Evolutionary conservation across 1,140 invertebrate species (phyloP), one percentile per base, ranked within the genome.

Genomic region (Leptonema lineaticorne): DNA sequence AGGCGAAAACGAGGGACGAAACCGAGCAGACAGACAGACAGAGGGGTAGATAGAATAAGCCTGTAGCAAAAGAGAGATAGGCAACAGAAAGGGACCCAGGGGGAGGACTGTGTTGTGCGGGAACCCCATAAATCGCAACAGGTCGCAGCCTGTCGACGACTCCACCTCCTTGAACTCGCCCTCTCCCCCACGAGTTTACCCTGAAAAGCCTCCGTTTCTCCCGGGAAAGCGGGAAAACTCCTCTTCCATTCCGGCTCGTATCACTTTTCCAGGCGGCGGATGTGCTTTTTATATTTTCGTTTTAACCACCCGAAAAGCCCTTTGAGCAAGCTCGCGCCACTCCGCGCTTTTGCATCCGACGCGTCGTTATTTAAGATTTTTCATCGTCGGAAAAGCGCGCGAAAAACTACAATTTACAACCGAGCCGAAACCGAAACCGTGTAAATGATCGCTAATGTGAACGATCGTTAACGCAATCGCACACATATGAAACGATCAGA

Each of bases 51-150:
- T n/a, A n/a, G n/a, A n/a, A n/a, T n/a, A n/a, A n/a, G n/a, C n/a
- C n/a, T n/a, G n/a, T n/a, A n/a, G n/a, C n/a, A n/a, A n/a, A n/a
- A n/a, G n/a, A n/a, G n/a, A n/a, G n/a, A n/a, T n/a, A n/a, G n/a
- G n/a, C n/a, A n/a, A n/a, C n/a, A n/a, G n/a, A n/a, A n/a, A n/a
- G n/a, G n/a, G n/a, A 33, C 11, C 5, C 5, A 33, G 30, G 30
- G 30, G 30, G 30, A 11, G 11, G 20, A 20, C 2, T 8, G 50
- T 62, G 59, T 62, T 62, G 18, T 62, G 59, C 29, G 58, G 22
- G 33, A 1, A 30, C 59, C 50, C 50, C 30, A 62, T 62, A 62
- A 62, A 62, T 62, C 59, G 59, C 59, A 62, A 62, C 59, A 62
- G 59, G 59, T 62, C 59, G 33, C 37, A 45, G 50, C 18, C 59